Evolutionary conservation across 1,140 invertebrate genomes (phyloP).

Genomic region (Fopius arisanus): DNA sequence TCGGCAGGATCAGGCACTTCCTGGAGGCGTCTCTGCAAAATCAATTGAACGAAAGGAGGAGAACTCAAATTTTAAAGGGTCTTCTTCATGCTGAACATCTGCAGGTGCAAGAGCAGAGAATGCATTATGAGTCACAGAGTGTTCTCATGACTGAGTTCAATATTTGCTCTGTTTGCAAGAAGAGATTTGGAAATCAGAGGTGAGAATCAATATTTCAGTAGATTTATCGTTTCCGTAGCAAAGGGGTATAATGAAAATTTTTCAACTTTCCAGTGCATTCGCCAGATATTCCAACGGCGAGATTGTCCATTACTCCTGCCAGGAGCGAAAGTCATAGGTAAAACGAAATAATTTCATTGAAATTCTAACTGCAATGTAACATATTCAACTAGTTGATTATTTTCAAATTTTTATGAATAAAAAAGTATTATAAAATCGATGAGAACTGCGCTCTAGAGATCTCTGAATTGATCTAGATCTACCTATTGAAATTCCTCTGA

Average conservation of each 20-base stretch:
- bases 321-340: conserved; percentile 60
- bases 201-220: conserved; percentile 45
- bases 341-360: background rate
- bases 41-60: conserved; percentile 74
- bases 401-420: background rate
- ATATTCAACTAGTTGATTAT: background rate
- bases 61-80: conserved; percentile 81
- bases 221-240: conserved; percentile 27
- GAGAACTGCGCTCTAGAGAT: background rate
- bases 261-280: conserved; percentile 76
- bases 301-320: conserved; percentile 91
- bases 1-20: conserved; percentile 78
- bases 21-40: conserved; percentile 80
- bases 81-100: conserved; percentile 84
- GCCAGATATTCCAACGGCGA: conserved; percentile 90
- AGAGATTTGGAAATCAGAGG: conserved; percentile 90
- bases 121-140: conserved; percentile 81
- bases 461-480: background rate
- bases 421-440: background rate
- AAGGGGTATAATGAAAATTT: too few relatives aligned
- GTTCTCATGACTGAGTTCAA: conserved; percentile 86
- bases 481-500: background rate
- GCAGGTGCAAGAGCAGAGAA: conserved; percentile 80
- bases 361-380: background rate
- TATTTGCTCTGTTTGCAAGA: conserved; percentile 90